Percentiles rank a stretch among this genome's conserved stretches.
Evolutionary conservation across 2,113 vertebrate genomes (phyloP).

Genomic region (Coreoperca whiteheadi): DNA sequence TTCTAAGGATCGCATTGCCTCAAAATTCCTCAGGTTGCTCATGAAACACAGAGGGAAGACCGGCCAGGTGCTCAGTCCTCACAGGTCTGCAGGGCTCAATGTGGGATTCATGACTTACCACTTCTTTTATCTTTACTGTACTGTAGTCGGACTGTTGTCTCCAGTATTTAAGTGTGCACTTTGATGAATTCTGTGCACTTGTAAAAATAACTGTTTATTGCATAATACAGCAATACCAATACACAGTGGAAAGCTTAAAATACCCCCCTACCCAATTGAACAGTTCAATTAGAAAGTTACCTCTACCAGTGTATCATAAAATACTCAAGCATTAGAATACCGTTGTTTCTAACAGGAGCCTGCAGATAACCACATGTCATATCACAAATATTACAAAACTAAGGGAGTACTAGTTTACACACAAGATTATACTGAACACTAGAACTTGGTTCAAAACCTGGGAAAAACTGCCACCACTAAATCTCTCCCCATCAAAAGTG

Average conservation of each 20-base stretch:
- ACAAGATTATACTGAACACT: too few species aligned
- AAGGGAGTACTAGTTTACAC: too few species aligned
- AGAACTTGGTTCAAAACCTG: too few species aligned
- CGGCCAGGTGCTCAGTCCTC: neutral
- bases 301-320: neutral
- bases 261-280: neutral
- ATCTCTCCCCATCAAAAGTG: neutral
- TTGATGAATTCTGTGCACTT: neutral
- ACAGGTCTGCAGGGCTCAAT: conserved; percentile 10
- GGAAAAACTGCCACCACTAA: too few species aligned
- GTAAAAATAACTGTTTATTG: conserved; percentile 2
- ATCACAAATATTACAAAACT: neutral
- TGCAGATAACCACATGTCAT: neutral
- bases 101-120: conserved; percentile 28
- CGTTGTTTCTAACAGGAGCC: conserved; percentile 3
- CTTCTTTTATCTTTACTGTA: conserved; percentile 15
- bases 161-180: neutral
- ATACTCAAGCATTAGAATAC: neutral
- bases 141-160: neutral
- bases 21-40: conserved; percentile 20
- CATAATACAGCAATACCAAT: neutral
- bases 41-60: conserved; percentile 30
- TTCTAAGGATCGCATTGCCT: neutral
- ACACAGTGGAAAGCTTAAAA: neutral
- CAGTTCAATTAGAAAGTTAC: neutral